Percentiles rank a stretch among this genome's conserved stretches.
These are phyloP conservation scores for Rhynchonema sp. DNA, from an alignment of 2,888 invertebrate genomes.

Conservation along the genomic window DNA sequence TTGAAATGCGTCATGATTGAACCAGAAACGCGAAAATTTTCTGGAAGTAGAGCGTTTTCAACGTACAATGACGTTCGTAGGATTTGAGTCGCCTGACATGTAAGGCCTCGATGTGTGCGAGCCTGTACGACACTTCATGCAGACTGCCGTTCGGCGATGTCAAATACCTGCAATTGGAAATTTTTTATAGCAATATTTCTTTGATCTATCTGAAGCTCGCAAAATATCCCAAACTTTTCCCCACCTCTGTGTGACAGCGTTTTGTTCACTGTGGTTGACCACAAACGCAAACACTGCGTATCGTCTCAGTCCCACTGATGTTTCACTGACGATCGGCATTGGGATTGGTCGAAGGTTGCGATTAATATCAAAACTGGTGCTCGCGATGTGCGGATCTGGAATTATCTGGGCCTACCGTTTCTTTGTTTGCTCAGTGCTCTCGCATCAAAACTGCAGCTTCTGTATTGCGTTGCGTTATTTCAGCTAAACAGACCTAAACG, in stretches of 20 bases:
- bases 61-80: background rate
- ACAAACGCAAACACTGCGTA: background rate
- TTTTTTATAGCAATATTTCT: no score
- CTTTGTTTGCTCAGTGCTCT: no score
- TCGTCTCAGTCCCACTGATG: background rate
- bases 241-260: background rate
- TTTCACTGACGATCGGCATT: background rate
- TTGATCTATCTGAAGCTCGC: no score
- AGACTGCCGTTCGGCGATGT: background rate
- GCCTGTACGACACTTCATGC: background rate
- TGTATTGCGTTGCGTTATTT: no score
- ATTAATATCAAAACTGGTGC: no score
- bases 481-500: no score
- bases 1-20: background rate
- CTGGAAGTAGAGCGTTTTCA: background rate
- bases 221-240: no score
- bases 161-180: background rate
- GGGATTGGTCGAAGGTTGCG: no score
- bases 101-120: background rate
- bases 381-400: no score
- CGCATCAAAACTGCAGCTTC: no score
- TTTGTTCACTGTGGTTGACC: background rate
- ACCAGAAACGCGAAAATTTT: background rate
- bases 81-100: background rate
- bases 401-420: no score